Base-by-base conservation (phyloP, 2,888 invertebrate species). In the Pachycephus smyrnensis region DNA sequence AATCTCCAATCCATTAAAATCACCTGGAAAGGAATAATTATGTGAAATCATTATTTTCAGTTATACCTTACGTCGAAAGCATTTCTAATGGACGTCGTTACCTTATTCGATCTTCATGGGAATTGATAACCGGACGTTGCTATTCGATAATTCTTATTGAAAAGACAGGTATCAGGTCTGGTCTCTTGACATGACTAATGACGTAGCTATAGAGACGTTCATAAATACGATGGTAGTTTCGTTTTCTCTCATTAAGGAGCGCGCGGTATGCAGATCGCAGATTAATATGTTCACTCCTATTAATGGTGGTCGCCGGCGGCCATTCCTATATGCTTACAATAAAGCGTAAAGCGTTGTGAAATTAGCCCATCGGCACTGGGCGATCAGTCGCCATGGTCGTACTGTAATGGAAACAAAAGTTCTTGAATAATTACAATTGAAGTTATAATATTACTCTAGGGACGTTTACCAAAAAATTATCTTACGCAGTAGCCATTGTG, bases 271-370 rank as follows among this genome's bases (percentile, higher is more conserved):
- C 55, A 78, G 81, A 86, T 85, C 78, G 76, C 76, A 83, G 85
- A 88, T 88, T 88, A 86, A 88, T 84, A 87, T 83, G 85, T 88
- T 83, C 79, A 83, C 77, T 80, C 81, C 82, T 81, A 78, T 81
- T 85, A 86, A 85, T 84, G 82, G 83, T 83, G 79, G 75, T 79
- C 69, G 77, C 81, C 79, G 79, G 75, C 79, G 73, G 77, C 81
- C 78, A 81, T 82, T 83, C 79, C 80, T 81, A 75, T 80, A 80
- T 81, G 77, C 80, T 76, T 80, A 79, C 80, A 80, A 82, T 86
- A 84, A 86, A 80, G 79, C 69, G 76, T 80, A 83, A 81, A 79
- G 80, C 80, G 83, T 83, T 81, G 75, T 74, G 81, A 83, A 86
- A 87, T 87, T 86, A 87, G 83, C 79, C 79, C 82, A 84, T 76